Conservation (phyloP, 2,888 invertebrate species). For the Andrena hattorfiana region DNA sequence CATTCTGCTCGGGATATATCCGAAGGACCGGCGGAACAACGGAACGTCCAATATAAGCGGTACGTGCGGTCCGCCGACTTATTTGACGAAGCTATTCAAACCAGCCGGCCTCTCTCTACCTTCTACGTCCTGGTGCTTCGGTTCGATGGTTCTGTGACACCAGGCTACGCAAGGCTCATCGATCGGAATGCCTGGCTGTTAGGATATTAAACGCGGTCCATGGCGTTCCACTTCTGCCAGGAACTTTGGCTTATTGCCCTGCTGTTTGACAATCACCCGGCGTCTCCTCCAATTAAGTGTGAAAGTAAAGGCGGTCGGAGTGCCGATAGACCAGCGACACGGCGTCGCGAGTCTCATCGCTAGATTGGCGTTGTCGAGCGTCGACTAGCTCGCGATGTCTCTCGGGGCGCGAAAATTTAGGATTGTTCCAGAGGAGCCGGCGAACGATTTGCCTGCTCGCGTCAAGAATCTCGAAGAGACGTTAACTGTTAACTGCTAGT, state of each 20-base stretch:
- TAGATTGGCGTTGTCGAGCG: not conserved
- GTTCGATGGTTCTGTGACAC: not conserved
- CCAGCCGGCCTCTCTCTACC: slow-evolving; percentile 39
- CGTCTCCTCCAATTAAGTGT: not conserved
- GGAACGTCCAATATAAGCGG: slow-evolving; percentile 33
- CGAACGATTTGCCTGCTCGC: slow-evolving; percentile 1
- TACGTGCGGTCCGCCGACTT: slow-evolving; percentile 62
- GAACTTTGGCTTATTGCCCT: slow-evolving; percentile 9
- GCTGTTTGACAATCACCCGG: slow-evolving; percentile 1
- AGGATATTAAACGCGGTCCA: slow-evolving; percentile 19
- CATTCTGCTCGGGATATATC: slow-evolving; percentile 31
- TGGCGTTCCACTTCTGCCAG: slow-evolving; percentile 23
- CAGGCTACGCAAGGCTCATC: not conserved
- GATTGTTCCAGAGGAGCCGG: not conserved
- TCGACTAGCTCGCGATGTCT: not conserved
- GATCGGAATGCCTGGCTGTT: slow-evolving; percentile 23
- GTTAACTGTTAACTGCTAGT: slow-evolving; percentile 27
- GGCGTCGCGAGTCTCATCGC: not conserved
- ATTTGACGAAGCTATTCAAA: slow-evolving; percentile 67
- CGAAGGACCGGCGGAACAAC: slow-evolving; percentile 8
- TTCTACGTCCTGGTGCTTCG: not conserved
- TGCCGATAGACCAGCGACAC: not conserved
- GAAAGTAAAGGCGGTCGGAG: not conserved
- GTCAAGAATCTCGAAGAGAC: slow-evolving; percentile 10
- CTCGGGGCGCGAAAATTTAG: slow-evolving; percentile 5